Evolutionary conservation across 2,888 invertebrate genomes (phyloP), one percentile per base, ranked within the genome.

Genomic region (Brassicogethes aeneus): DNA sequence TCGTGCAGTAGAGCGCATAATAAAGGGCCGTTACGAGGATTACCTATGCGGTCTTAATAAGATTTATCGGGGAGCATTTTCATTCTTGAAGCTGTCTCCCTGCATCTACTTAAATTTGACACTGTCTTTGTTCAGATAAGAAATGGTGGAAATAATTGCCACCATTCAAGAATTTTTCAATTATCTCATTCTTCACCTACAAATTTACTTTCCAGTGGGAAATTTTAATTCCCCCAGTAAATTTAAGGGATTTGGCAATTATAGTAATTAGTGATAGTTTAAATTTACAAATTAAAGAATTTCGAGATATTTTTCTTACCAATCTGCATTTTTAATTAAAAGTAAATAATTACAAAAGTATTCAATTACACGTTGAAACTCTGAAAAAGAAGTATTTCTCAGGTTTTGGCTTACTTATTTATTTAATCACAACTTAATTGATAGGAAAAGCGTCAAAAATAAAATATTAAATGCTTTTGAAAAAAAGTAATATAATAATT

Each of bases 31-130:
- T 16, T 16, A 35, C 15, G 16, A 36, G 43, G 41, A 47, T 50
- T 50, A 47, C 42, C 44, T 44, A 47, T 48, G 48, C 44, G 39
- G 39, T 31, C 40, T 40, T 34, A 44, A 47, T 40, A 45, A 51
- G 47, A 51, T 51, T 51, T 51, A 51, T 51, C 47, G 41, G 45
- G 32, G 32, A 41, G 17, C 34, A 23, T 41, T 41, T 47, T 41
- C 40, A 47, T 47, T 47, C 44, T 45, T 46, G 41, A 35, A 35
- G 38, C 41, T 44, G 42, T 43, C 46, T 45, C 36, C 35, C 41
- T 42, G 41, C 39, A 44, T 48, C 45, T 44, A 40, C 50, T 45
- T 45, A 40, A 46, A 43, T 45, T 42, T 47, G 45, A 46, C 43
- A 46, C 44, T 43, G 51, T 50, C 51, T 53, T 50, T 51, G 48